Conservation (phyloP, 2,888 invertebrate species). For the Penaeus monodon region DNA sequence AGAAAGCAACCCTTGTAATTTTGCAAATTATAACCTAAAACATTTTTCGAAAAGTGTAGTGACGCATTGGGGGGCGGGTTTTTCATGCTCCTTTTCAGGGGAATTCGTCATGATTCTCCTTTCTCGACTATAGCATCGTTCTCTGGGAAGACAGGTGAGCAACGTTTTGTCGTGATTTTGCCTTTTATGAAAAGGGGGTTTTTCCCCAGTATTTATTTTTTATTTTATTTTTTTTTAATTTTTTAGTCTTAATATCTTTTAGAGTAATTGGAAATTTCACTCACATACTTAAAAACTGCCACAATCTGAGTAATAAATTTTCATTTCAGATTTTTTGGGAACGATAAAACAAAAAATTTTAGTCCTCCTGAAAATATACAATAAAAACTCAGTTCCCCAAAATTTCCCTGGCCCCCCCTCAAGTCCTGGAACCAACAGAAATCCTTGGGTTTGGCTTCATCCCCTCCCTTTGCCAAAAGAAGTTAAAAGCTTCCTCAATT, state of each 20-base stretch:
- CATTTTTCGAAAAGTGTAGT: constrained; percentile 20
- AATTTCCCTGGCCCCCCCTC: background rate
- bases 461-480: background rate
- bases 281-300: too few relatives aligned
- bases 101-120: constrained; percentile 48
- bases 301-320: background rate
- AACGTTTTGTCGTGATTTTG: background rate
- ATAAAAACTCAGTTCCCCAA: constrained; percentile 7
- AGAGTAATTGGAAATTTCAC: too few relatives aligned
- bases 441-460: background rate
- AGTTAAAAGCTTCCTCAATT: constrained; percentile 48
- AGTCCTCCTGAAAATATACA: constrained; percentile 42
- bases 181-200: too few relatives aligned
- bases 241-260: background rate
- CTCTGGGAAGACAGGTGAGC: constrained; percentile 23
- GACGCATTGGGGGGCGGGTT: constrained; percentile 9
- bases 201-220: too few relatives aligned
- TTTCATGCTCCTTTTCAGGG: constrained; percentile 49
- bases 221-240: background rate
- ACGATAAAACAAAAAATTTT: constrained; percentile 40
- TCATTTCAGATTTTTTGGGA: constrained; percentile 53
- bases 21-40: background rate
- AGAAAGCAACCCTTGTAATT: background rate
- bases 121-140: constrained; percentile 39
- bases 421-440: background rate